phyloP scores from a whole-genome alignment of 2,797 vertebrate genomes.

The Xiphorhynchus erythropygius region DNA sequence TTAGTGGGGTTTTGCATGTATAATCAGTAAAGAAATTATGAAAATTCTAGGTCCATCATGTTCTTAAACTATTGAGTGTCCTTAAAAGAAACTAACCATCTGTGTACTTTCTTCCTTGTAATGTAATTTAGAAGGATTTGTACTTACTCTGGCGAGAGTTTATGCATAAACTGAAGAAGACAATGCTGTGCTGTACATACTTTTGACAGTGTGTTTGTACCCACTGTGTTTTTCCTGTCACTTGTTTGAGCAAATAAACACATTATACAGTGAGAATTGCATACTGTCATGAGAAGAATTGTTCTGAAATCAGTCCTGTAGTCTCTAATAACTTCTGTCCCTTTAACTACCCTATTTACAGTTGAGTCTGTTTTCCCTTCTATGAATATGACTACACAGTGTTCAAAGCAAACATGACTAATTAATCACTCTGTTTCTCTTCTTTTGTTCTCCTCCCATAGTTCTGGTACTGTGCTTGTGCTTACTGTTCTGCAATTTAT shows the following conservation, averaged over 20 bases:
- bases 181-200: neutral
- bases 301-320: neutral
- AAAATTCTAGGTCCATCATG: neutral
- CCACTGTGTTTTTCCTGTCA: neutral
- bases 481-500: neutral
- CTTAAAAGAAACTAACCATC: neutral
- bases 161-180: neutral
- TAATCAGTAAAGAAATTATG: neutral
- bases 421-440: neutral
- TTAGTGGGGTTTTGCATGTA: neutral
- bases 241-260: neutral
- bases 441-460: neutral
- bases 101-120: neutral
- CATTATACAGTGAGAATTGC: neutral
- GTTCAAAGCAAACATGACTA: neutral
- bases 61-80: neutral
- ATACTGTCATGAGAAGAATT: neutral
- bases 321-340: neutral
- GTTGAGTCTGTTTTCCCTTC: neutral
- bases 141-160: rapidly evolving
- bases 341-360: neutral
- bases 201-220: neutral
- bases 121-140: neutral
- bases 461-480: neutral
- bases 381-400: neutral